Base-by-base conservation (phyloP, 1,140 invertebrate species). In the Drosophila kikkawai region DNA sequence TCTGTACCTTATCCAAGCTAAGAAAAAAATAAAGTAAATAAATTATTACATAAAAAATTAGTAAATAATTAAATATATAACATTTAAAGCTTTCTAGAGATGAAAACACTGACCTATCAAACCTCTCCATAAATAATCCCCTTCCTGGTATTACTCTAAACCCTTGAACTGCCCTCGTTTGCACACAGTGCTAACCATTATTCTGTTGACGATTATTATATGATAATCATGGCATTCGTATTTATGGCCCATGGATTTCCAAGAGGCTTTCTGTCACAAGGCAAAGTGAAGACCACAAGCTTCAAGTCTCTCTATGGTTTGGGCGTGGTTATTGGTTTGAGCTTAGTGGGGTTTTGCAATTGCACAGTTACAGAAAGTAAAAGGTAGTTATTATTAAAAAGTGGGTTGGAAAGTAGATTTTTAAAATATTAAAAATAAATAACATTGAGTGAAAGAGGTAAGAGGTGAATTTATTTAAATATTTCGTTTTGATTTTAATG, bases 201-300 rank as follows among this genome's bases (percentile, higher is more conserved):
- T 58, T 73, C 44, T 36, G 42, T 39, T 41, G 44, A 29, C 19
- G 36, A 73, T 70, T 42, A 59, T 73, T 73, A 71, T 42, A 50
- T 56, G 51, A 70, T 70, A 71, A 71, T 71, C 53, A 73, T 71
- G 44, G 12, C 44, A 50, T 47, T 59, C 36, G 42, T 55, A 69
- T 71, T 71, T 71, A 58, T 70, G 67, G 44, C 17, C 8, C 44
- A 50, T 58, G 37, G 51, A 50, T 42, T 58, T 50, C 44, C 2
- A 36, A 41, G 51, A 37, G 44, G 53, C 36, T 41, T 41, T 70
- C 44, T 57, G 50, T 69, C 50, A 56, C 34, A 29, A 29, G 15
- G 29, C 22, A 29, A 64, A 22, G 9, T 41, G 22, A 39, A 64
- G 41, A 63, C 34, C 34, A 19, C 44, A 63, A 63, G 47, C 42